Evolutionary conservation across 2,888 invertebrate species (phyloP), one percentile per base, ranked within the genome.

Genomic region (Nomada flava): DNA sequence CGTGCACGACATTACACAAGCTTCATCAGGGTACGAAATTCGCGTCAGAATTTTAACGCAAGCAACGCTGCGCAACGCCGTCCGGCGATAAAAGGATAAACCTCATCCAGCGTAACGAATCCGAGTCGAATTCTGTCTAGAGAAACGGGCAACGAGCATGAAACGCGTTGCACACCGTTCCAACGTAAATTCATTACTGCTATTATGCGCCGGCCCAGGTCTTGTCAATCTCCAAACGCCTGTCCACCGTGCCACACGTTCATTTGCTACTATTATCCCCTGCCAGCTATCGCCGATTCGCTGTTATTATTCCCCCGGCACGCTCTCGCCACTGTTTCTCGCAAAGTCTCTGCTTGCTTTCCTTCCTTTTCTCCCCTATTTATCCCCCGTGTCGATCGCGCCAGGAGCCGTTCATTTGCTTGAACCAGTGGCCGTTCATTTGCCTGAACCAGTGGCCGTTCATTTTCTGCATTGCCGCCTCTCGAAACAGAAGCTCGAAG

Each of bases 191-290:
- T 77, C 78, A 70, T 79, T 60, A 47, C 79, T 78, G 50, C 20
- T 18, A 79, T 79, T 79, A 79, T 79, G 70, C 23, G n/a, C 70
- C 65, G 50, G 70, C 60, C 18, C 18, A 13, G 55, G 15, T 29
- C 60, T 77, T 77, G 79, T 77, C 79, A 70, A 68, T 68, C 62
- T 18, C 52, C 62, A 29, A 67, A 68, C 67, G 44, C 47, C 55
- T 23, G 20, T 70, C 29, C 76, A 29, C 44, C 36, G 20, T 36
- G 44, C 29, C 29, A 69, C 69, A 53, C 79, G 69, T 76, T 79
- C 70, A 77, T 79, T 79, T 79, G 59, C 77, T 59, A 53, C 64
- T 69, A 70, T 79, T 77, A 79, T 26, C 59, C 36, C 53, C 47
- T 36, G 55, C 50, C 29, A 59, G 47, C 62, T 47, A 63, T 77